Percentiles rank a stretch among this genome's conserved stretches.
Evolutionary conservation across 2,113 vertebrate species (phyloP).

Genomic region (Progne subis): DNA sequence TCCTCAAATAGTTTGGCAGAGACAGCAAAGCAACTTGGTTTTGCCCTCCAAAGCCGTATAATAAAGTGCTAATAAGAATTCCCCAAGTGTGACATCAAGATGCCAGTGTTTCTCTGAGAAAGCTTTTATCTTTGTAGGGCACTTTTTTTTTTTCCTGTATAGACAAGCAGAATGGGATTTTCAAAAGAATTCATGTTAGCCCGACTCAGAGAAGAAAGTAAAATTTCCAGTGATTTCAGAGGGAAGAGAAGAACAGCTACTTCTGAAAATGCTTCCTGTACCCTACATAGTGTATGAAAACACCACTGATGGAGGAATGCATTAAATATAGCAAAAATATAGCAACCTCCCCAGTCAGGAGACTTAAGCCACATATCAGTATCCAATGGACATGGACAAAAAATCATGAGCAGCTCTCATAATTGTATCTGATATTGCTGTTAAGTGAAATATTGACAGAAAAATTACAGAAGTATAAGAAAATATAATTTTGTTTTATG

Average conservation of each 20-base stretch:
- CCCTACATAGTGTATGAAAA: background rate
- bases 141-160: background rate
- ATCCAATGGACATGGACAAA: background rate
- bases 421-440: background rate
- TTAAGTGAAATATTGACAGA: background rate
- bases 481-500: rapidly evolving
- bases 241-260: background rate
- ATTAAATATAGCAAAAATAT: background rate
- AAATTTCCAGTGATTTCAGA: background rate
- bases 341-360: background rate
- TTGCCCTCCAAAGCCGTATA: background rate
- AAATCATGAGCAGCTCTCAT: background rate
- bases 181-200: background rate
- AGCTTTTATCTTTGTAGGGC: slow-evolving; percentile 27
- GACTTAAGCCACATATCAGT: background rate
- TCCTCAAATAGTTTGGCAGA: slow-evolving; percentile 23
- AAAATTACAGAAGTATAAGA: background rate
- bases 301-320: background rate
- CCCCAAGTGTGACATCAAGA: background rate
- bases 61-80: slow-evolving; percentile 15
- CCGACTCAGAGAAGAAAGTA: background rate
- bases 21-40: background rate
- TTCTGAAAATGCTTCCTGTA: background rate
- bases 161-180: slow-evolving; percentile 7
- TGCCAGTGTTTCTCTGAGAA: background rate